Evolutionary conservation across 2,797 vertebrate genomes (phyloP).

Genomic region (Poecilia picta): DNA sequence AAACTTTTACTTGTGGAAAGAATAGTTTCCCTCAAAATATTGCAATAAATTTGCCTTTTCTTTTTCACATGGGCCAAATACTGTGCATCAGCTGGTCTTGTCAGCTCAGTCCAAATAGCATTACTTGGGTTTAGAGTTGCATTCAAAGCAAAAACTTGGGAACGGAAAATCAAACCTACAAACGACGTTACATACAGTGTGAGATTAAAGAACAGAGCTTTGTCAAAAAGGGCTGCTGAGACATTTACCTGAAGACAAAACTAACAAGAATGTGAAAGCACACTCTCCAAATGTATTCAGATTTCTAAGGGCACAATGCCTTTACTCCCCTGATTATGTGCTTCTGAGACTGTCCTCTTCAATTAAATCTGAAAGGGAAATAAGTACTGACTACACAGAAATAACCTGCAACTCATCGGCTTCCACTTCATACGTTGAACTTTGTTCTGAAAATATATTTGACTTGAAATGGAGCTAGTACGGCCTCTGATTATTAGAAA

Average conservation of each 20-base stretch:
- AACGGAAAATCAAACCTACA: slow-evolving; percentile 47
- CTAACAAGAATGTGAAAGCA: slow-evolving; percentile 26
- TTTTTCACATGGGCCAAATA: too few relatives aligned
- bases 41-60: background rate
- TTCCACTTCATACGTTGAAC: slow-evolving; percentile 15
- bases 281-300: slow-evolving; percentile 32
- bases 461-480: background rate
- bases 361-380: slow-evolving; percentile 43
- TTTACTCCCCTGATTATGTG: slow-evolving; percentile 48
- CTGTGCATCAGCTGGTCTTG: background rate
- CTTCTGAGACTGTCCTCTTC: slow-evolving; percentile 43
- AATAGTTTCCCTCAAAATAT: background rate
- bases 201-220: slow-evolving; percentile 33
- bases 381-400: slow-evolving; percentile 26
- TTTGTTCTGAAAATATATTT: slow-evolving; percentile 16
- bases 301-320: slow-evolving; percentile 33
- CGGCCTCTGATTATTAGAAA: slow-evolving; percentile 13
- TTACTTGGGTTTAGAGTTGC: slow-evolving; percentile 11
- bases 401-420: slow-evolving; percentile 26
- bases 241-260: slow-evolving; percentile 37
- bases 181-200: slow-evolving; percentile 27
- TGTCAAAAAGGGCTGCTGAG: slow-evolving; percentile 27
- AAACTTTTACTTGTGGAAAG: background rate
- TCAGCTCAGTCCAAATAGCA: background rate
- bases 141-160: slow-evolving; percentile 34